phyloP scores from a whole-genome alignment of 2,888 invertebrate genomes.

The Lumbricus terrestris region DNA sequence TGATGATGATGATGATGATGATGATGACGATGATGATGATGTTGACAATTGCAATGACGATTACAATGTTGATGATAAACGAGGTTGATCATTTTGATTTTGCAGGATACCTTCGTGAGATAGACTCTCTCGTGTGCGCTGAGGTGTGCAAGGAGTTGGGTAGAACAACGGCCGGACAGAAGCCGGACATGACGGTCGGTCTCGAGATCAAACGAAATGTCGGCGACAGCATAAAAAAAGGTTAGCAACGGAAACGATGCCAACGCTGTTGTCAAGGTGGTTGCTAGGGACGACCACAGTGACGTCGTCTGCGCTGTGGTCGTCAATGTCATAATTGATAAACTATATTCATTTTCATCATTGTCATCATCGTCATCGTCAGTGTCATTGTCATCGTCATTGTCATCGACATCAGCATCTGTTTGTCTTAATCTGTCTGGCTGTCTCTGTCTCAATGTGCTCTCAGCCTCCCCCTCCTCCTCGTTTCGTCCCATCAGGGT shows the following conservation, averaged over 20 bases:
- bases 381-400: neutral
- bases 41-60: neutral
- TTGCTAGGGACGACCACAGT: too few species aligned
- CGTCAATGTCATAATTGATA: too few species aligned
- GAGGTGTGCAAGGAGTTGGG: constrained; percentile 59
- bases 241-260: constrained; percentile 37
- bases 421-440: too few species aligned
- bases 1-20: too few species aligned
- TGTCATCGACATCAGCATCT: neutral
- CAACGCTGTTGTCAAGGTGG: neutral
- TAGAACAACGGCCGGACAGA: constrained; percentile 53
- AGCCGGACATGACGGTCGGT: constrained; percentile 61
- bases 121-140: constrained; percentile 60
- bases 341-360: too few species aligned
- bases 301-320: too few species aligned
- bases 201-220: constrained; percentile 53
- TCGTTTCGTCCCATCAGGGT: too few species aligned
- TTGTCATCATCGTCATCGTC: neutral
- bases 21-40: neutral
- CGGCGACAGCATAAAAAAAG: constrained; percentile 47
- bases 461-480: too few species aligned
- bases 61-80: neutral
- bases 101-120: constrained; percentile 58
- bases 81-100: too few species aligned
- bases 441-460: too few species aligned